phyloP scores from a whole-genome alignment of 2,797 vertebrate species.

The Aphelocoma californica region DNA sequence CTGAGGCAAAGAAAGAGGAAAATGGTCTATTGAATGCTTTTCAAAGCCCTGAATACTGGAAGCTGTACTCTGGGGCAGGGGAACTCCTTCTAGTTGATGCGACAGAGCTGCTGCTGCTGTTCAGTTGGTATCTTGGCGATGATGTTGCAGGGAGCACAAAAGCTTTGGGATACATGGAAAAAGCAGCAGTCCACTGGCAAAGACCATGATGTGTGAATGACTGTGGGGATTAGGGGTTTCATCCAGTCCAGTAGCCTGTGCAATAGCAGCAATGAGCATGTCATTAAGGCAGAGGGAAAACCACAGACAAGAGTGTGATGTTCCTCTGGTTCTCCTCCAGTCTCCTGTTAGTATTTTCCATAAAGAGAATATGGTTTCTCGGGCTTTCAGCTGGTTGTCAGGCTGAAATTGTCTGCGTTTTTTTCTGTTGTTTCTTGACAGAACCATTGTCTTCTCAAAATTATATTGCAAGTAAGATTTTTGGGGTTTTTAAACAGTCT shows the following conservation, averaged over 20 bases:
- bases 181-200: neutral
- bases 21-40: neutral
- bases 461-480: neutral
- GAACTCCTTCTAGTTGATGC: accelerated
- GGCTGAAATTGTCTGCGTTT: neutral
- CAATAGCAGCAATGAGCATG: neutral
- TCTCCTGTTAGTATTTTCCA: neutral
- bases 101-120: neutral
- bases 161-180: neutral
- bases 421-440: neutral
- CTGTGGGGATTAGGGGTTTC: neutral
- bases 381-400: neutral
- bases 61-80: neutral
- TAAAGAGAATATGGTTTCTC: neutral
- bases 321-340: neutral
- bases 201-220: accelerated
- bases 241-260: no score
- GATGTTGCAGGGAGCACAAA: no score
- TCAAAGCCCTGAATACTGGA: neutral
- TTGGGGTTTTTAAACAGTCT: accelerated
- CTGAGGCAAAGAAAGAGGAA: neutral
- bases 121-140: neutral
- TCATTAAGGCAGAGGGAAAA: neutral
- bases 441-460: neutral
- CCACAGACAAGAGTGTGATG: accelerated